A percentile compares a stretch with the other conserved stretches of the same genome.
These are phyloP conservation scores for Altica lythri DNA, from an alignment of 2,888 invertebrate species.

Conservation along the genomic window DNA sequence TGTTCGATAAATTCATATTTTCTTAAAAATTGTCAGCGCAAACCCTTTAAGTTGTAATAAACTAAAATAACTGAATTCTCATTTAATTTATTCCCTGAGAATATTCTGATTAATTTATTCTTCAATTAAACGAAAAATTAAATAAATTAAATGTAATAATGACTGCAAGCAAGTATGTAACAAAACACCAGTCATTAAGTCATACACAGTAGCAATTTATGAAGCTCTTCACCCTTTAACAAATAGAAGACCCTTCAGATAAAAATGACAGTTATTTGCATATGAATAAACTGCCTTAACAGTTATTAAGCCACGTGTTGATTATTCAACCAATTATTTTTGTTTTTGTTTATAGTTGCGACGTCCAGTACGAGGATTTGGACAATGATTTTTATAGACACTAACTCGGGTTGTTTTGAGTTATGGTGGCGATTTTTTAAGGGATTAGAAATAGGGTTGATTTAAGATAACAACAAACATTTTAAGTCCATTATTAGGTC, in stretches of 20 bases:
- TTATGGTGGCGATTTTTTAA: slow-evolving; percentile 11
- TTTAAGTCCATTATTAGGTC: slow-evolving; percentile 18
- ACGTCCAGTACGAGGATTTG: slow-evolving; percentile 28
- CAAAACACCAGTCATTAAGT: slow-evolving; percentile 11
- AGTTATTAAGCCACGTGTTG: slow-evolving; percentile 37
- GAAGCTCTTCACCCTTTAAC: slow-evolving; percentile 21
- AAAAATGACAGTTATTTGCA: slow-evolving; percentile 40
- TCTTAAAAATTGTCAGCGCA: too few relatives aligned
- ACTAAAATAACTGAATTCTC: too few relatives aligned
- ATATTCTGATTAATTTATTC: too few relatives aligned
- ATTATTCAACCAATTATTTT: slow-evolving; percentile 34
- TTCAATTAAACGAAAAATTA: too few relatives aligned
- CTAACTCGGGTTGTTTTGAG: slow-evolving; percentile 16
- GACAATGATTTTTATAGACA: slow-evolving; percentile 32
- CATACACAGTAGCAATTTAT: slow-evolving; percentile 25
- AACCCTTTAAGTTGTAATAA: too few relatives aligned
- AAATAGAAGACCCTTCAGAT: slow-evolving; percentile 24
- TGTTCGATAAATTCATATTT: too few relatives aligned
- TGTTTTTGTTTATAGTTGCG: slow-evolving; percentile 30
- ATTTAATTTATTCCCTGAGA: too few relatives aligned
- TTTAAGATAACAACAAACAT: not conserved
- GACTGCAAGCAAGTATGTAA: slow-evolving; percentile 7
- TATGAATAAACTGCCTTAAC: slow-evolving; percentile 37
- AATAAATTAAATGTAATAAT: too few relatives aligned
- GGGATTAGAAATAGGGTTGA: slow-evolving; percentile 11